Evolutionary conservation across 92 coral and sea anemone species (phyloP).

Genomic region (Parazoanthus swiftii): DNA sequence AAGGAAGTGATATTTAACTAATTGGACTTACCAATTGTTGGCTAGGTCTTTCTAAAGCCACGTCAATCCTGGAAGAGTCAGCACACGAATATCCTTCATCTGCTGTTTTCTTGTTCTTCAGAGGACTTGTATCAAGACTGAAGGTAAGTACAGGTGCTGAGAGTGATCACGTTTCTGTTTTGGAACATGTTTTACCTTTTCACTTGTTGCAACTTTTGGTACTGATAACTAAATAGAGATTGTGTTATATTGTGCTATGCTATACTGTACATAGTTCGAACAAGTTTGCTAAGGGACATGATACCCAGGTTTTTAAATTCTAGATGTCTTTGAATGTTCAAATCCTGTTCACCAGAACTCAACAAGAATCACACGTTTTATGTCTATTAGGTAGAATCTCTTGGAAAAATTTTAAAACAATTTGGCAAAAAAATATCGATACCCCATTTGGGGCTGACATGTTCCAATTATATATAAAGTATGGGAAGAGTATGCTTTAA

Average conservation of each 20-base stretch:
- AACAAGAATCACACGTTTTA: background rate
- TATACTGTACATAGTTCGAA: background rate
- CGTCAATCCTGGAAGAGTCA: constrained; percentile 80
- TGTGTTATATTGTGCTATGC: too few species aligned
- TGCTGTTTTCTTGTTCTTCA: constrained; percentile 89
- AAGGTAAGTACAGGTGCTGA: constrained; percentile 57
- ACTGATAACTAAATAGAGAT: too few species aligned
- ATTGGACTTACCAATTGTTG: background rate
- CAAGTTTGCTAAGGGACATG: background rate
- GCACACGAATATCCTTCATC: constrained; percentile 86
- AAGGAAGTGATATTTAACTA: background rate
- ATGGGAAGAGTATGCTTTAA: too few species aligned
- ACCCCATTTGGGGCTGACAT: too few species aligned
- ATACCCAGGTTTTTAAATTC: background rate
- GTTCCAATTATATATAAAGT: too few species aligned
- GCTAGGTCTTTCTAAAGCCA: constrained; percentile 82
- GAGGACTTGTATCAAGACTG: constrained; percentile 86
- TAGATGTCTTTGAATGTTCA: background rate
- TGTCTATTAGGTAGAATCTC: too few species aligned
- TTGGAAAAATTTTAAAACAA: too few species aligned
- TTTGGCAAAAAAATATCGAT: too few species aligned
- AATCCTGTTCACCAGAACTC: background rate
- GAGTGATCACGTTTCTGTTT: background rate
- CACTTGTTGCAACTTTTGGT: too few species aligned
- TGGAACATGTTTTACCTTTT: too few species aligned